Evolutionary conservation across 1,140 invertebrate genomes (phyloP), one percentile per base, ranked within the genome.

Genomic region (Leptestheria dahalacensis): DNA sequence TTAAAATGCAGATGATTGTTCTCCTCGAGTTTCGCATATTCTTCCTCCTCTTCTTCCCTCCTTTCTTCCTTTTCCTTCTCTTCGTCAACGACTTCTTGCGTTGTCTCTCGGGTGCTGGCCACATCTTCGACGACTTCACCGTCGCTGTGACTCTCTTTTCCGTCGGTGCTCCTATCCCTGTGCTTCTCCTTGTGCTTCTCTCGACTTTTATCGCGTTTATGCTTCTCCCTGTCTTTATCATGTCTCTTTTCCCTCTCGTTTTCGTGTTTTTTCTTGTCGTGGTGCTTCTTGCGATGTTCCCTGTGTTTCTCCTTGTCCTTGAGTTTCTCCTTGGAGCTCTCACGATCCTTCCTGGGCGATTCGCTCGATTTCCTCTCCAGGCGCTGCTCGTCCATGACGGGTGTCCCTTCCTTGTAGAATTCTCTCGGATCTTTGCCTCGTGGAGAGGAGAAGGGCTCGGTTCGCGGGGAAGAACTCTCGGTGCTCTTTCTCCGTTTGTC

Each of bases 401-500:
- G 50, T 1, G 50, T 52, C 28, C 20, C 28, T 23, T 52, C 50
- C 12, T 23, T 52, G 21, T 12, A 12, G 1, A 52, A 2, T 23
- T 12, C 50, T 20, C 25, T 29, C 18, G 25, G 21, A n/a, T 55
- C 53, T 10, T 29, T 50, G 28, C 51, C 48, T 2, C 58, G 48
- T 9, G 58, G 58, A 20, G 48, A 52, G 2, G 58, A 50, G 21
- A 60, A 60, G 2, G 58, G 50, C 29, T 60, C 58, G 48, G 48
- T 60, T 11, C 58, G 25, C 12, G 58, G 58, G 6, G 58, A 60
- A 29, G 25, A 55, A 63, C 81, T 81, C 68, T 87, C 84, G 0
- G 83, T 85, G 21, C 84, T 87, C 61, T 84, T 76, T 29, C 85
- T 76, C 62, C 85, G 77, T 68, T 87, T 85, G 67, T 89, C 86